Evolutionary conservation across 2,888 invertebrate genomes (phyloP).

Genomic region (Watsonalla cultraria): DNA sequence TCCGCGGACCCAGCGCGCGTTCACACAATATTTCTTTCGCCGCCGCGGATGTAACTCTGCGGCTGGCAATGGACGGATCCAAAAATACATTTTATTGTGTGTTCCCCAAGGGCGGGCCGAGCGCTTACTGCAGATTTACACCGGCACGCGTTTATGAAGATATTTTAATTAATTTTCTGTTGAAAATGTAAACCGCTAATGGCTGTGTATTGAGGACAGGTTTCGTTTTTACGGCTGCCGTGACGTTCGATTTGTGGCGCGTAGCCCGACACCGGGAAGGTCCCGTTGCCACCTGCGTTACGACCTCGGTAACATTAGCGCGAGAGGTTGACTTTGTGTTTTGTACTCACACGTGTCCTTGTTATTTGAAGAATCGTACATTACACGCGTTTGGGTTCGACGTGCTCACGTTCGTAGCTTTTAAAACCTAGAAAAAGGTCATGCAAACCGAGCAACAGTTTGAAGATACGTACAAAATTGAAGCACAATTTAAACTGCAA

Average conservation of each 20-base stretch:
- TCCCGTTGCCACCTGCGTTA: not conserved
- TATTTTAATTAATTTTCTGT: slow-evolving; percentile 59
- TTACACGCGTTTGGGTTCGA: no score
- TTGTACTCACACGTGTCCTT: no score
- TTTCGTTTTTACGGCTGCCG: not conserved
- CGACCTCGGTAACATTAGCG: not conserved
- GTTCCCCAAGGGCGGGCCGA: slow-evolving; percentile 62
- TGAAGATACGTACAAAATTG: no score
- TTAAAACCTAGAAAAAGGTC: no score
- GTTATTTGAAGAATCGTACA: no score
- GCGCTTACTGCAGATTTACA: slow-evolving; percentile 4
- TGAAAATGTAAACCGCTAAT: slow-evolving; percentile 54
- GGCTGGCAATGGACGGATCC: slow-evolving; percentile 70
- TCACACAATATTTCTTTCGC: slow-evolving; percentile 57
- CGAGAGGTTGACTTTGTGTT: not conserved
- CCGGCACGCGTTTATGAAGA: slow-evolving; percentile 41
- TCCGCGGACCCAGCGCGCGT: slow-evolving; percentile 32
- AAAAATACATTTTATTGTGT: slow-evolving; percentile 74
- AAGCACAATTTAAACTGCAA: no score
- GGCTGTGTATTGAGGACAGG: slow-evolving; percentile 18
- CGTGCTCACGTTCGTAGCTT: no score
- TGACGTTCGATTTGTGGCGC: slow-evolving; percentile 4
- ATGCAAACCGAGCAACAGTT: no score
- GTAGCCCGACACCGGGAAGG: not conserved
- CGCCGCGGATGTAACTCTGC: slow-evolving; percentile 58